Evolutionary conservation across 2,888 invertebrate genomes (phyloP).

Genomic region (Lissonota sp.): DNA sequence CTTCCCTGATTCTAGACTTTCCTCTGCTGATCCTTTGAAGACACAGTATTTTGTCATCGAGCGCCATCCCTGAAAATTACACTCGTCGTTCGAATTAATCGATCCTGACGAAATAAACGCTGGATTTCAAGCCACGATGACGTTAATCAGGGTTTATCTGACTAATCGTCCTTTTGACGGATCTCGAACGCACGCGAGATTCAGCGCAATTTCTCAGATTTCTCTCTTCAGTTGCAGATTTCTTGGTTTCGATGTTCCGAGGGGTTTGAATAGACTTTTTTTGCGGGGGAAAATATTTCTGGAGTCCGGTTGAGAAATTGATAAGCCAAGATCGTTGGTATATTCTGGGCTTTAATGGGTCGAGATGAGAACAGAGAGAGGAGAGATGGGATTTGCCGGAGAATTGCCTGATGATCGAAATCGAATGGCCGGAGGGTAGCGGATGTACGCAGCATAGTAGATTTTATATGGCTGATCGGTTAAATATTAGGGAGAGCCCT

Average conservation of each 20-base stretch:
- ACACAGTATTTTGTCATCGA: background rate
- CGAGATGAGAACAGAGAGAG: background rate
- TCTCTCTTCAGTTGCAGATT: background rate
- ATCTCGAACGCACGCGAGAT: conserved; percentile 7
- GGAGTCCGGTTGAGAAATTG: too few species aligned
- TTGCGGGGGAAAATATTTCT: background rate
- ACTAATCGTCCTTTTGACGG: conserved; percentile 44
- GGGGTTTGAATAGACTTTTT: background rate
- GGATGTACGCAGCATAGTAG: conserved; percentile 14
- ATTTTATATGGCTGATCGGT: background rate
- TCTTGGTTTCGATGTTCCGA: too few species aligned
- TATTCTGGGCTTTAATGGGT: too few species aligned
- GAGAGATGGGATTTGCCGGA: background rate
- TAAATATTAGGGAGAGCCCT: too few species aligned
- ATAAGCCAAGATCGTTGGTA: too few species aligned
- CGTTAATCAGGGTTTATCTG: conserved; percentile 36
- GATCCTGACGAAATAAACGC: conserved; percentile 38
- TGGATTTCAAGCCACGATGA: conserved; percentile 2
- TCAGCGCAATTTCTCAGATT: conserved; percentile 12
- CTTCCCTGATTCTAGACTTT: background rate
- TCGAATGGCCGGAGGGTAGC: conserved; percentile 24
- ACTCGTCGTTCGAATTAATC: conserved; percentile 35
- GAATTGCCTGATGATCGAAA: conserved; percentile 17
- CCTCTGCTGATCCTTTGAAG: background rate
- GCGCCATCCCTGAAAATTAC: conserved; percentile 35